These are phyloP conservation scores for Schizopygopsis malacanthus DNA, from an alignment of 2,797 vertebrate species.

Conservation along the genomic window DNA sequence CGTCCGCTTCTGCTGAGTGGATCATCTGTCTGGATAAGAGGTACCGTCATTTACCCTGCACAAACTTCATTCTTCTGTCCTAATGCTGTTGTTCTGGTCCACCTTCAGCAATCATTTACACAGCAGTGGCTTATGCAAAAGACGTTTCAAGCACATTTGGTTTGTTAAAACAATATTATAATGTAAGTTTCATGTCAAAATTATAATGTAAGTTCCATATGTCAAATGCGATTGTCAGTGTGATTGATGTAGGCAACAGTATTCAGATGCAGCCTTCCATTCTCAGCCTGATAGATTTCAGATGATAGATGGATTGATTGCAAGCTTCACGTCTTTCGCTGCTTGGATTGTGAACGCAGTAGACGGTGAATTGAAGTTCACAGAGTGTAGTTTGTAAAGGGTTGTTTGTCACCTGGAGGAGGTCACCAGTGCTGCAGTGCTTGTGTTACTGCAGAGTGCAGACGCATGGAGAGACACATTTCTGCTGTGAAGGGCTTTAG, in stretches of 20 bases:
- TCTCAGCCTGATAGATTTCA: not conserved
- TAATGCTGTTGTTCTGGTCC: not conserved
- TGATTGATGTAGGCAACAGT: not conserved
- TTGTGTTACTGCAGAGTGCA: constrained; percentile 53
- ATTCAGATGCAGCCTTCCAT: not conserved
- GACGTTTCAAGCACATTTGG: not conserved
- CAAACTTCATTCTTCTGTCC: not conserved
- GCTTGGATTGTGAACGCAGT: not conserved
- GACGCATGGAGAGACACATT: constrained; percentile 33
- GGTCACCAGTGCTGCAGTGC: constrained; percentile 37
- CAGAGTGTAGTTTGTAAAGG: constrained; percentile 8
- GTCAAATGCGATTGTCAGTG: not conserved
- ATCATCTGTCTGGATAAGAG: constrained; percentile 95
- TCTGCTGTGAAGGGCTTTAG: constrained; percentile 27
- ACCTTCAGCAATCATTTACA: not conserved
- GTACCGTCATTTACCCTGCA: constrained; percentile 70
- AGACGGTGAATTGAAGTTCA: not conserved
- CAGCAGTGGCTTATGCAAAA: not conserved
- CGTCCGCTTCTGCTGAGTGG: constrained; percentile 90
- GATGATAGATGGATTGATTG: not conserved
- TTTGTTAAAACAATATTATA: not conserved
- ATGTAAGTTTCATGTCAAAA: not conserved
- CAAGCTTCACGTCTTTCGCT: constrained; percentile 38
- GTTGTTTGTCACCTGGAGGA: constrained; percentile 32
- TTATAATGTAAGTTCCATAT: not conserved